phyloP scores from a whole-genome alignment of 2,888 invertebrate species.

The Pammene aurita region DNA sequence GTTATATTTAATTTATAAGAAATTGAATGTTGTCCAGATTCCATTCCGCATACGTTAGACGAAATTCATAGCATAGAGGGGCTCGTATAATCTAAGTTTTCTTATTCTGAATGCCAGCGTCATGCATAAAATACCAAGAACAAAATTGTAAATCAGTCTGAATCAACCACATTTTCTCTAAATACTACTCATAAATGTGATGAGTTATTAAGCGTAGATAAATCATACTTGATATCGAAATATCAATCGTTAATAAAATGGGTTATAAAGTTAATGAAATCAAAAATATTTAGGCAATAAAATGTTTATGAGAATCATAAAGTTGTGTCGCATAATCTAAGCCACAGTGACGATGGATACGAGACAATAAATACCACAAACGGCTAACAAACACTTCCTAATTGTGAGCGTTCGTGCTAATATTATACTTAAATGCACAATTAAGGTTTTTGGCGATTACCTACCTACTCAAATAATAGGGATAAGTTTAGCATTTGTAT shows the following conservation, averaged over 20 bases:
- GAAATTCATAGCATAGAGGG: too few relatives aligned
- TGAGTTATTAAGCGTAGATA: conserved; percentile 12
- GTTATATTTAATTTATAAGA: too few relatives aligned
- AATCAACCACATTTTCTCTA: not conserved
- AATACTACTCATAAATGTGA: not conserved
- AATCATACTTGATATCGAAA: conserved; percentile 48
- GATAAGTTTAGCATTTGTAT: too few relatives aligned
- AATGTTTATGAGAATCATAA: conserved; percentile 41
- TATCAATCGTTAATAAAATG: conserved; percentile 55
- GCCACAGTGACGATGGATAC: conserved; percentile 1
- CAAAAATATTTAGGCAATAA: conserved; percentile 50
- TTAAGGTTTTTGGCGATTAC: not conserved
- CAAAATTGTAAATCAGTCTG: not conserved
- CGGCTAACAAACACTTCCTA: conserved; percentile 1
- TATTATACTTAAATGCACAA: not conserved
- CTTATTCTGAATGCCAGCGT: not conserved
- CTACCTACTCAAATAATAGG: too few relatives aligned
- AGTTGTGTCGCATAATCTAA: conserved; percentile 3
- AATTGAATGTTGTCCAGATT: too few relatives aligned
- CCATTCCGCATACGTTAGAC: too few relatives aligned
- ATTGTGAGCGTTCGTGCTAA: not conserved
- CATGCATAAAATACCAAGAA: not conserved
- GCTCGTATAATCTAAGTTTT: too few relatives aligned
- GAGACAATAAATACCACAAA: not conserved
- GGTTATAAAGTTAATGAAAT: conserved; percentile 52